Evolutionary conservation across 2,113 vertebrate genomes (phyloP).

Genomic region (Eulemur rufifrons): DNA sequence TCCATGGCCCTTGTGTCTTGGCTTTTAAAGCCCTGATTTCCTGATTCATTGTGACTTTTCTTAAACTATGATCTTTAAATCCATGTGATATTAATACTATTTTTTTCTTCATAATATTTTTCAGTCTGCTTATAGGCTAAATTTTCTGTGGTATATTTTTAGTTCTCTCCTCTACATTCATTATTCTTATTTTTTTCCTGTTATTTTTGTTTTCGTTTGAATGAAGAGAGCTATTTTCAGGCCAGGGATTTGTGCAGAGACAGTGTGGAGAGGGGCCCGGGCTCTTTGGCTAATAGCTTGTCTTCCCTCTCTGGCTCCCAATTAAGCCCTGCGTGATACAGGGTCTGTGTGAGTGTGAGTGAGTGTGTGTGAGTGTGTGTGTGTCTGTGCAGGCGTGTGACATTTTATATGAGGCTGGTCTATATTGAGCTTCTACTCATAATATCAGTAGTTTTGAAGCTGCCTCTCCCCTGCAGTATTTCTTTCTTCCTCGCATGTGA

Average conservation of each 20-base stretch:
- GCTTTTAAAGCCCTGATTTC: not conserved
- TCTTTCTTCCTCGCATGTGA: not conserved
- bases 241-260: not conserved
- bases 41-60: not conserved
- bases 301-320: not conserved
- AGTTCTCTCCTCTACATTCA: not conserved
- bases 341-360: not conserved
- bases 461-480: rapidly evolving
- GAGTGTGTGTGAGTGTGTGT: not conserved
- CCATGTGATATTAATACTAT: not conserved
- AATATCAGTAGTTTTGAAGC: not conserved
- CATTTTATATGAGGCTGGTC: rapidly evolving
- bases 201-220: not conserved
- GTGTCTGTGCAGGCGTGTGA: rapidly evolving
- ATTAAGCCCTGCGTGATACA: too few species aligned
- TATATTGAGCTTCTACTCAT: rapidly evolving
- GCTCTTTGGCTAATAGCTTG: not conserved
- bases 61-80: not conserved
- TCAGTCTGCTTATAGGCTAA: not conserved
- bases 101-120: not conserved
- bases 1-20: not conserved
- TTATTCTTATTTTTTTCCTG: not conserved
- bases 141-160: not conserved
- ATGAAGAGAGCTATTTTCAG: not conserved
- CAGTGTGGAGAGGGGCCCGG: not conserved